Conservation (phyloP, 2,888 invertebrate genomes). For the Athripsodes cinereus region DNA sequence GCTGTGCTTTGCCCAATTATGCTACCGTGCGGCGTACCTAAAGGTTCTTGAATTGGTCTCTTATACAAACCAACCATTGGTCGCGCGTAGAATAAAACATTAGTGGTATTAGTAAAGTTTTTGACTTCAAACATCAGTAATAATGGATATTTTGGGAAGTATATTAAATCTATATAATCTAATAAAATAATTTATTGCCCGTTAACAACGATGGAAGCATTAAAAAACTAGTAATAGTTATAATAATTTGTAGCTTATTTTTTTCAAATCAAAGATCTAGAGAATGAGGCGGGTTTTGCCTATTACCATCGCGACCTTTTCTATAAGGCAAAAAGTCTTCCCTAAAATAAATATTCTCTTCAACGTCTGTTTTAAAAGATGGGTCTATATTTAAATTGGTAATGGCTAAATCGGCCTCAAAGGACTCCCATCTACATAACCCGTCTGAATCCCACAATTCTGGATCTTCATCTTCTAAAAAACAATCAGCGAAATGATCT, state of each 20-base stretch:
- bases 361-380: slow-evolving; percentile 56
- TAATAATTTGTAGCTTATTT: neutral
- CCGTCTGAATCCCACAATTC: slow-evolving; percentile 40
- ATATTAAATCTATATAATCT: no score
- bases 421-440: slow-evolving; percentile 57
- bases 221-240: no score
- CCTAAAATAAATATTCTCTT: slow-evolving; percentile 54
- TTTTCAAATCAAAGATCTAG: slow-evolving; percentile 37
- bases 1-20: no score
- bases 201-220: no score
- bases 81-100: no score
- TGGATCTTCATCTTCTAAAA: slow-evolving; percentile 30
- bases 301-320: slow-evolving; percentile 43
- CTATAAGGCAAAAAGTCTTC: slow-evolving; percentile 50
- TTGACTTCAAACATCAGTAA: no score
- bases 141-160: no score
- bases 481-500: slow-evolving; percentile 22
- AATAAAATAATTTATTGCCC: no score
- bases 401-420: slow-evolving; percentile 56
- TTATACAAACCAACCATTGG: no score
- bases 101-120: no score
- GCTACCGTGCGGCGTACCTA: no score
- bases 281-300: slow-evolving; percentile 53
- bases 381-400: slow-evolving; percentile 58
- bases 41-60: no score